Base-by-base conservation (phyloP, 2,888 invertebrate genomes). In the Empis livida region DNA sequence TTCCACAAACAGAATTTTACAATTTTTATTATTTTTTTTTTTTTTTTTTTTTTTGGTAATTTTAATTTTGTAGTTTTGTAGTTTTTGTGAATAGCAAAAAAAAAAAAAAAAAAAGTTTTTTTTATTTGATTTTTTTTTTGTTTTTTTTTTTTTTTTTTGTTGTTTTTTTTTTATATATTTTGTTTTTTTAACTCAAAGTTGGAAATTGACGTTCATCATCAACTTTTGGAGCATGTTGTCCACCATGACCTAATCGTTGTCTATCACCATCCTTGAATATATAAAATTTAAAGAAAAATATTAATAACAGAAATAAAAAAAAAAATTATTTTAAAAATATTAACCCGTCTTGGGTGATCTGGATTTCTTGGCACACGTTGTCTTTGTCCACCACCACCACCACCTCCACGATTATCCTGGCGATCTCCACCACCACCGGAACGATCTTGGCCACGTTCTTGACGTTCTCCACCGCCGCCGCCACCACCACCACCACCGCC, bases 181-280 rank as follows among this genome's bases (percentile, higher is more conserved):
- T 41, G 41, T 41, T 23, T 52, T 43, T 59, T 74, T 84, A 88
- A 71, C 89, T 87, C 68, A 94, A 79, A 66, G 90, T 89, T 59
- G 94, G 94, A 74, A 95, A 94, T 73, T 93, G 93, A 71, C 85
- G 84, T 76, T 91, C 92, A 73, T 94, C 93, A 68, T 93, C 92
- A 55, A 95, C 91, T 71, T 92, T 91, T 16, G 93, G 91, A 57
- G 84, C 82, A 66, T 57, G 59, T 37, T 57, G 54, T 27, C 58
- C 57, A 27, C 57, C 55, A 35, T 51, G 49, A 27, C 23, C 23
- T 27, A 27, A 27, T 47, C 56, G 57, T 50, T 56, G 55, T 43
- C 56, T 58, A 9, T 63, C 59, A 8, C 52, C 57, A 11, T 38
- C 39, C 39, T 39, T 13, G 20, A 39, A 38, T 20, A 11, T 17